These are phyloP conservation scores for Lepidonotus clava DNA, from an alignment of 2,888 invertebrate species.

Conservation along the genomic window DNA sequence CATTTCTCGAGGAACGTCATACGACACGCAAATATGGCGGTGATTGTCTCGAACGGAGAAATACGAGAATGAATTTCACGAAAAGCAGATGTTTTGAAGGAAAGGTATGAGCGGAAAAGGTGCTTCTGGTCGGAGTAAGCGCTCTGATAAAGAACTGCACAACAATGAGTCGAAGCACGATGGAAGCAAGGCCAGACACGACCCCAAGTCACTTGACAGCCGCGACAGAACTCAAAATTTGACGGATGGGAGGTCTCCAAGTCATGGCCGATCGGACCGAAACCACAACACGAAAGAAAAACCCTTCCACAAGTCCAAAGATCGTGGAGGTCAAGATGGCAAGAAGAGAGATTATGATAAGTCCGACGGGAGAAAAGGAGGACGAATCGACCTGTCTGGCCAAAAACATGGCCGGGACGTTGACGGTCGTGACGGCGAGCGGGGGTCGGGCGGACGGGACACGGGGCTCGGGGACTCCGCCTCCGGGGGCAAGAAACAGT, in stretches of 20 bases:
- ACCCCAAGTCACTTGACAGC: slow-evolving; percentile 45
- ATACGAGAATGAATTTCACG: slow-evolving; percentile 31
- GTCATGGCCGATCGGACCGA: slow-evolving; percentile 48
- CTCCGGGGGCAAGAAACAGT: slow-evolving; percentile 19
- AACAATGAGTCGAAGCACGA: slow-evolving; percentile 46
- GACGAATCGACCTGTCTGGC: slow-evolving; percentile 10
- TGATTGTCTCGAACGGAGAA: background rate
- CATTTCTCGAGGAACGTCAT: background rate
- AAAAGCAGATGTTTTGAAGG: background rate
- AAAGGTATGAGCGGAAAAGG: slow-evolving; percentile 53
- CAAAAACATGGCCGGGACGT: slow-evolving; percentile 42
- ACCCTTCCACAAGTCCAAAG: slow-evolving; percentile 17
- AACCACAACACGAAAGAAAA: slow-evolving; percentile 47
- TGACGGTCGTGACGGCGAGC: slow-evolving; percentile 11
- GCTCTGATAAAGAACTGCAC: slow-evolving; percentile 45
- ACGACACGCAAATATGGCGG: slow-evolving; percentile 35
- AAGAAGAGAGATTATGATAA: slow-evolving; percentile 14
- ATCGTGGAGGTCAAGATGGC: background rate
- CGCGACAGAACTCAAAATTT: background rate
- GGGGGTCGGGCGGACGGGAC: slow-evolving; percentile 25
- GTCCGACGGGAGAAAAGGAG: slow-evolving; percentile 1
- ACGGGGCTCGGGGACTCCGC: background rate
- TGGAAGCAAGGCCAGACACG: slow-evolving; percentile 16
- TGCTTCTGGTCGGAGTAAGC: slow-evolving; percentile 39
- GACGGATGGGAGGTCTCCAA: slow-evolving; percentile 39